These are phyloP conservation scores for Pteronura brasiliensis DNA, from an alignment of 2,113 vertebrate species.

Conservation along the genomic window DNA sequence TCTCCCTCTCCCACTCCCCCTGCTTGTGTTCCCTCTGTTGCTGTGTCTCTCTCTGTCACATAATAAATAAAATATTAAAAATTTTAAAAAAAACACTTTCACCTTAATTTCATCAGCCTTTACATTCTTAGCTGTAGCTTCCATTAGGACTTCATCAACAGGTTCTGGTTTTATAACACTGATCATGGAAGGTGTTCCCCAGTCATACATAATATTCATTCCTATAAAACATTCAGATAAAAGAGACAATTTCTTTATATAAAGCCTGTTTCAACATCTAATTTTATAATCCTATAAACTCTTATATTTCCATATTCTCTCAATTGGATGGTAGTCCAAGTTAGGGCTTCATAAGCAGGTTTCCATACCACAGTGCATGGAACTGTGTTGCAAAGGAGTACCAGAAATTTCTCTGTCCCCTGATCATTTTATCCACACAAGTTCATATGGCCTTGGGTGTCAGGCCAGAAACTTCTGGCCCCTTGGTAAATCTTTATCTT, in stretches of 20 bases:
- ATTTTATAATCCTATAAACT: background rate
- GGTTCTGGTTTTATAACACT: background rate
- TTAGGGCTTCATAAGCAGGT: background rate
- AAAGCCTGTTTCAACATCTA: background rate
- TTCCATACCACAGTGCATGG: background rate
- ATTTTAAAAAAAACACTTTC: background rate
- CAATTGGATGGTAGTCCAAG: background rate
- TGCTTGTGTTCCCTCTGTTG: too few relatives aligned
- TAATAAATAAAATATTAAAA: too few relatives aligned
- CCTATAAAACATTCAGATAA: background rate
- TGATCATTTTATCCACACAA: background rate
- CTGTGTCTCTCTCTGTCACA: too few relatives aligned
- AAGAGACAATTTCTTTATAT: background rate
- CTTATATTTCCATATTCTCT: background rate
- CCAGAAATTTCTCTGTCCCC: background rate
- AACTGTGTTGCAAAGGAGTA: background rate
- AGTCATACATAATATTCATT: background rate
- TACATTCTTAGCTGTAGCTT: background rate
- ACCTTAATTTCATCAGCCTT: background rate
- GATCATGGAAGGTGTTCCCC: background rate
- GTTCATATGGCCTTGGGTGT: background rate
- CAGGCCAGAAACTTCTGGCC: background rate
- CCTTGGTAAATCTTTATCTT: background rate
- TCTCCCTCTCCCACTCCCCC: too few relatives aligned
- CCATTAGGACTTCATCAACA: background rate